Base-by-base conservation (phyloP, 2,797 vertebrate species). In the Dermochelys coriacea region DNA sequence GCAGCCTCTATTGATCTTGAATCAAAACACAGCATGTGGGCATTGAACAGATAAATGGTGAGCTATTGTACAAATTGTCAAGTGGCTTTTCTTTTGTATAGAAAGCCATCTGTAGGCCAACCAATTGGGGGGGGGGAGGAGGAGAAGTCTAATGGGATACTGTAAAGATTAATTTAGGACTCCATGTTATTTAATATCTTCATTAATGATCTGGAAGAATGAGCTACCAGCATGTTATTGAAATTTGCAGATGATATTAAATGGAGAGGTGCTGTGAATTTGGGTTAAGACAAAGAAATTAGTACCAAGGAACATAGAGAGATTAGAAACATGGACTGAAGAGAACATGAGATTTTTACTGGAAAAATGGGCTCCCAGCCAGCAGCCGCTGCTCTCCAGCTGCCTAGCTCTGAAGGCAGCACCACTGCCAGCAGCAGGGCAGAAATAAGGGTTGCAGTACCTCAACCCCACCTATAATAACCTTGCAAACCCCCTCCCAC, bases 51-150 rank as follows among this genome's bases (percentile, higher is more conserved):
- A 15, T 4, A 74, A 95, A 68, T 4, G 10, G 5, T 79, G 41
- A 80, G n/a, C 15, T 80, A n/a, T 52, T 80, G 12, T 29, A 68
- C 61, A 47, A 34, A 45, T 47, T 64, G 6, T 61, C 19, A 50
- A 0, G 12, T 81, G 64, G 1, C 2, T 21, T 92, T 85, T 86
- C 21, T 5, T 92, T 88, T 74, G 4, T n/a, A 5, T 3, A 50
- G 2, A 0, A 0, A 3, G 29, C 8, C 0, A 0, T 3, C 37
- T 4, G 50, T 51, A 23, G 6, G 0, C 3, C 4, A 2, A 6
- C 5, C 37, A 34, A n/a, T 59, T 12, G 75, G 25, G 14, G 3
- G 1, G 1, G 0, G 0, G 45, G 7, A 29, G n/a, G 55, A 2
- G 15, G 11, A 15, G 71, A 55, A 6, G 0, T 31, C 55, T 87